These are phyloP conservation scores for Trichosurus vulpecula DNA, from an alignment of 2,797 vertebrate genomes.

Conservation along the genomic window DNA sequence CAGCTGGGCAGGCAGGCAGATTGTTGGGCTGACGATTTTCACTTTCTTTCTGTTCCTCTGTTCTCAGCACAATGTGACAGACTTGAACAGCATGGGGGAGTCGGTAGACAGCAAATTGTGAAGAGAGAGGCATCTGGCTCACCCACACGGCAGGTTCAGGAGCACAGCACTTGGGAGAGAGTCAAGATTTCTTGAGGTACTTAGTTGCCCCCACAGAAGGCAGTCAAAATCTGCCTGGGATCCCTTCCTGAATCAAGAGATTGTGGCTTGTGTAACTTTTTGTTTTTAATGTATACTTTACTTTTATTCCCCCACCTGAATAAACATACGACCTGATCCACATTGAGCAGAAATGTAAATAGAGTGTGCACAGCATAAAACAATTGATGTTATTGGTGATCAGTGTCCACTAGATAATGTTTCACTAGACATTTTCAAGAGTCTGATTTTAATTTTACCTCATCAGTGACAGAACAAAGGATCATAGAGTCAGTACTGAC, in stretches of 20 bases:
- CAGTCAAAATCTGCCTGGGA: constrained; percentile 11
- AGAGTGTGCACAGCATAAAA: background rate
- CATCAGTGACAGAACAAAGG: background rate
- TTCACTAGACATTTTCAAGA: background rate
- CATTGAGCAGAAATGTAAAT: background rate
- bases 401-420: background rate
- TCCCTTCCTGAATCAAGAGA: background rate
- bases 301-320: constrained; percentile 6
- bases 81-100: background rate
- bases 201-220: background rate
- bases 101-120: background rate
- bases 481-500: background rate
- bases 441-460: background rate
- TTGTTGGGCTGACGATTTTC: background rate
- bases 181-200: constrained; percentile 20
- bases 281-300: background rate
- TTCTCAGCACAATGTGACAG: background rate
- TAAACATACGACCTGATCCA: background rate
- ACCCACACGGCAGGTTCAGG: background rate
- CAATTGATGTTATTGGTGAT: background rate
- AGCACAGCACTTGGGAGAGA: constrained; percentile 15
- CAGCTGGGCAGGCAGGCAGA: background rate
- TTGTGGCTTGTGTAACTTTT: background rate
- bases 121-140: background rate
- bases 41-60: background rate